Conservation (phyloP, 1,140 invertebrate genomes). For the Orius insidiosus region DNA sequence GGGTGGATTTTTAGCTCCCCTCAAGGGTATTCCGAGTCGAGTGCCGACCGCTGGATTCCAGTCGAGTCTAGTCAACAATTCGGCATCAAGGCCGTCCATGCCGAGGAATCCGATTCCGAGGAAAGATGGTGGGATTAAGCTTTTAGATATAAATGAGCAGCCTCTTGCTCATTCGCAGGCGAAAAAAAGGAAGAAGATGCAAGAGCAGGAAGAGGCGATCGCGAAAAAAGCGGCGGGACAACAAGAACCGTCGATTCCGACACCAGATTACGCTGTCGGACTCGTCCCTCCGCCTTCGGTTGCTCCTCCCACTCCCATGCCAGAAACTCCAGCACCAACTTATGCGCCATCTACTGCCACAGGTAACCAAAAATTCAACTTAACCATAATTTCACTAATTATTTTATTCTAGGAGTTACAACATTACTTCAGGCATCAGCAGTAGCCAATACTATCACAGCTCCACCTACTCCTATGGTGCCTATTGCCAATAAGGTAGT, state of each 20-base stretch:
- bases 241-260: constrained; percentile 28
- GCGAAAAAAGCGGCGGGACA: not conserved
- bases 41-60: constrained; percentile 47
- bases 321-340: constrained; percentile 9
- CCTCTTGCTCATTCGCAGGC: constrained; percentile 47
- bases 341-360: constrained; percentile 3
- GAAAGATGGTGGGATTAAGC: constrained; percentile 81
- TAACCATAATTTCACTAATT: not conserved
- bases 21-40: constrained; percentile 76
- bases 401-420: constrained; percentile 3
- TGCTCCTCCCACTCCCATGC: constrained; percentile 23
- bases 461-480: not conserved
- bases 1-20: constrained; percentile 47
- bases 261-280: constrained; percentile 65
- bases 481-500: not conserved
- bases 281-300: constrained; percentile 33
- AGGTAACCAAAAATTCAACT: not conserved
- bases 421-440: constrained; percentile 4
- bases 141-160: constrained; percentile 85
- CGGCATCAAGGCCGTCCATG: constrained; percentile 30
- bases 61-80: constrained; percentile 36
- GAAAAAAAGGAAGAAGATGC: constrained; percentile 42
- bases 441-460: not conserved
- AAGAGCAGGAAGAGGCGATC: constrained; percentile 22
- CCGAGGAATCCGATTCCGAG: constrained; percentile 34